A percentile compares a stretch with the other conserved stretches of the same genome.
Conservation (phyloP, 2,888 invertebrate species). For the Pseudococcus viburni region DNA sequence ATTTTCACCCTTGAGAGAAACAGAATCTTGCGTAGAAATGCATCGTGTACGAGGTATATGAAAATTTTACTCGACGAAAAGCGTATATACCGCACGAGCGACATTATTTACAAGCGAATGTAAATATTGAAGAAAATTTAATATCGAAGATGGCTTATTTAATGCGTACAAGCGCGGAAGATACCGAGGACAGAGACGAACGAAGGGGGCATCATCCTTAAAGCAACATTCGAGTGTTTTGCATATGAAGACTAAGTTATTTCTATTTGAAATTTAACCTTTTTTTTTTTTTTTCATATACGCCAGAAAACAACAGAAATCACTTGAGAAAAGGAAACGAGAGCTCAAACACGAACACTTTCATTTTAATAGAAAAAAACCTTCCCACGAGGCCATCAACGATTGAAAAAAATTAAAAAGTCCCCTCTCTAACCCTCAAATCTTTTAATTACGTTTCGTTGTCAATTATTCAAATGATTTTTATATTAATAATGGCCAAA, state of each 20-base stretch:
- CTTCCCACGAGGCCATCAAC: neutral
- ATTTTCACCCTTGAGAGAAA: conserved; percentile 27
- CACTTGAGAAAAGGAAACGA: neutral
- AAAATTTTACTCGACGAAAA: conserved; percentile 42
- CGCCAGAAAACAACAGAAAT: neutral
- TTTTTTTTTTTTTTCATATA: neutral
- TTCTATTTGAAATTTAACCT: neutral
- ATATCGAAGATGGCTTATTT: conserved; percentile 65
- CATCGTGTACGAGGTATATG: neutral
- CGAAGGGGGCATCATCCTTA: neutral
- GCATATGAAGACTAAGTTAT: neutral
- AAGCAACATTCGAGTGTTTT: conserved; percentile 5
- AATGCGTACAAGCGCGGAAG: neutral
- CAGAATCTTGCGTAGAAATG: neutral
- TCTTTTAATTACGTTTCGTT: conserved; percentile 41
- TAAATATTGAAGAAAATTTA: conserved; percentile 66
- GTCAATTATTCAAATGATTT: conserved; percentile 54
- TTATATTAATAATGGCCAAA: conserved; percentile 38
- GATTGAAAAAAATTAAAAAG: neutral
- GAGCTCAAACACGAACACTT: neutral
- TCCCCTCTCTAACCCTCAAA: neutral
- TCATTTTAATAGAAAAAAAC: neutral
- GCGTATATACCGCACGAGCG: neutral
- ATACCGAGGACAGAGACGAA: neutral
- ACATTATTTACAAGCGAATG: conserved; percentile 64